Evolutionary conservation across 2,888 invertebrate genomes (phyloP), one percentile per base, ranked within the genome.

Genomic region (Apotomis turbidana): DNA sequence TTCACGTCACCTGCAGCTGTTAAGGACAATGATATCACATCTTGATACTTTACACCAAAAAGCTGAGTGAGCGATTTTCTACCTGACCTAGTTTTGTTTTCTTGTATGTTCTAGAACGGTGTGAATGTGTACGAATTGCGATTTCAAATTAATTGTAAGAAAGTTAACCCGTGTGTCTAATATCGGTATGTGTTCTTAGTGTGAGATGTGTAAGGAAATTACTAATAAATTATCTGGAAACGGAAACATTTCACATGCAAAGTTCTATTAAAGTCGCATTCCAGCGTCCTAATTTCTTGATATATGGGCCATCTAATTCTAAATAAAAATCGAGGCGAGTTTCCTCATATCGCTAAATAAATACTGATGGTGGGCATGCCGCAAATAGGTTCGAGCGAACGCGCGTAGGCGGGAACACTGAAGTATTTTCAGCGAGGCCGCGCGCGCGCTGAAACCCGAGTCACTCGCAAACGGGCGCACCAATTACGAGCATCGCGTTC

Each of bases 291-390:
- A 89, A 89, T 88, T 87, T 86, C 83, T 80, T 79, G 83, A 87
- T 84, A 91, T 87, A 86, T 91, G 87, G 89, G 89, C 82, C 91
- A 90, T 86, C 85, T 84, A 85, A 78, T 78, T 84, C 87, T 87
- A 91, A 85, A 91, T 90, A 90, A 89, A 89, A 90, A 85, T 84
- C 84, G 83, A 86, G 87, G 85, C 85, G 84, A 86, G 87, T 92
- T 93, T 92, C 90, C 91, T 90, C 89, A 90, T 90, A 88, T 89
- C 79, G 88, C 90, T 91, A 92, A 91, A 93, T 91, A 92, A 93
- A 92, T 91, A 90, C 89, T 88, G 87, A 83, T 85, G 86, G 81
- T 86, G 85, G 76, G 87, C 85, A 87, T 85, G 90, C 91, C 93
- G 90, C 93, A 93, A 92, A 94, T 93, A 94, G 93, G 90, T 85